Evolutionary conservation across 2,888 invertebrate species (phyloP), one percentile per base, ranked within the genome.

Genomic region (Callyntrura guangdongensis): DNA sequence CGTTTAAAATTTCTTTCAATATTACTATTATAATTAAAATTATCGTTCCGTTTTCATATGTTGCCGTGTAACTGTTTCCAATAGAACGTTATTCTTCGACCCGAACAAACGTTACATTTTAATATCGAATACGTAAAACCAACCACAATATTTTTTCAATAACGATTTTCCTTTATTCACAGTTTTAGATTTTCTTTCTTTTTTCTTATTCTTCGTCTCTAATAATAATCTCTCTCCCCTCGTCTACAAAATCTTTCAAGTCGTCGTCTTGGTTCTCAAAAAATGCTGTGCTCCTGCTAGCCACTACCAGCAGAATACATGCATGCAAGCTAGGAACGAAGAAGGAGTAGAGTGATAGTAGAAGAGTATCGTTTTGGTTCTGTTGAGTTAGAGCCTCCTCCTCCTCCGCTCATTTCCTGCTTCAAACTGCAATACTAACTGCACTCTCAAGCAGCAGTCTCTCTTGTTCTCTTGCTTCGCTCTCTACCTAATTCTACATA

Each of bases 381-480:
- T n/a, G 36, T 36, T 36, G 36, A 36, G 36, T 36, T 36, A 36
- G 36, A 47, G 49, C 79, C 25, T 79, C 79, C 79, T 79, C 49
- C 79, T 79, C 79, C 79, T 79, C 79, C 53, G 79, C 22, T 53
- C 79, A 79, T 79, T 79, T 79, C 79, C 79, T 79, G 56, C 79
- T 79, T 79, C 56, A 25, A 11, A 72, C 72, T 72, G 45, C 72
- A 56, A 56, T 56, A 72, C 72, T 72, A 22, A 77, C 77, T 25
- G 25, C 56, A 49, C 25, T 47, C 72, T 72, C n/a, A 6, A 36
- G 36, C 36, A 36, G 36, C 69, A 11, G 20, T 69, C 14, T 14
- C 9, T 25, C n/a, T 69, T 20, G 17, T 59, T n/a, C 59, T n/a
- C 59, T 61, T 1, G 5, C 61, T 20, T 61, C 9, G 22, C 22